Evolutionary conservation across 1,140 invertebrate genomes (phyloP), one percentile per base, ranked within the genome.

Genomic region (Drosophila pallidifrons): DNA sequence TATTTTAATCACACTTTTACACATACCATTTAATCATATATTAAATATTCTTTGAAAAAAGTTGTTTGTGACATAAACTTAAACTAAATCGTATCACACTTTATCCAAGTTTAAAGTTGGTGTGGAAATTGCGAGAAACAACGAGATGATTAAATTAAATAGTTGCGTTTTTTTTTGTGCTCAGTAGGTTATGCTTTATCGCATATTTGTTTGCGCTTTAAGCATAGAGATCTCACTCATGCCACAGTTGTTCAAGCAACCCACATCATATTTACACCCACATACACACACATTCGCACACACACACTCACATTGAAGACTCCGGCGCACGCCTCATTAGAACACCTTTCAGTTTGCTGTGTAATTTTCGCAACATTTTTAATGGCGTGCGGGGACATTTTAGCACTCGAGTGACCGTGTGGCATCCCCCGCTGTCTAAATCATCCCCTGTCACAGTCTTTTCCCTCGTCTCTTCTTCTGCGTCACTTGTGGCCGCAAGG

Each of bases 301-400:
- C 15, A 41, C 16, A 45, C 20, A 13, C 61, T 70, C 51, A 52
- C 59, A 59, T 57, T 60, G 58, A 68, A 70, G 72, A 77, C 69
- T 72, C 74, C 81, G 85, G 85, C 85, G 77, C 85, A 88, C 85
- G 83, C 83, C 83, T 88, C 83, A 88, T 88, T 88, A 88, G 83
- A 83, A 83, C 83, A 88, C 83, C 83, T 89, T 88, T 88, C 85
- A 88, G 83, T 88, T 88, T 83, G 85, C 80, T 81, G 75, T 89
- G 81, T 81, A 88, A 88, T 89, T 88, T 89, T 89, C 83, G 85
- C 80, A 88, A 83, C 83, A 83, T 89, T 88, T 89, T 89, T 88
- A 88, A 88, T 88, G 85, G 85, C 85, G 83, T 88, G 80, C 85
- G 85, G 83, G 83, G 81, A 88, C 83, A 83, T 81, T 88, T 88